These are phyloP conservation scores for Zoanthus sansibaricus DNA, from an alignment of 92 coral and sea anemone genomes.

Conservation along the genomic window DNA sequence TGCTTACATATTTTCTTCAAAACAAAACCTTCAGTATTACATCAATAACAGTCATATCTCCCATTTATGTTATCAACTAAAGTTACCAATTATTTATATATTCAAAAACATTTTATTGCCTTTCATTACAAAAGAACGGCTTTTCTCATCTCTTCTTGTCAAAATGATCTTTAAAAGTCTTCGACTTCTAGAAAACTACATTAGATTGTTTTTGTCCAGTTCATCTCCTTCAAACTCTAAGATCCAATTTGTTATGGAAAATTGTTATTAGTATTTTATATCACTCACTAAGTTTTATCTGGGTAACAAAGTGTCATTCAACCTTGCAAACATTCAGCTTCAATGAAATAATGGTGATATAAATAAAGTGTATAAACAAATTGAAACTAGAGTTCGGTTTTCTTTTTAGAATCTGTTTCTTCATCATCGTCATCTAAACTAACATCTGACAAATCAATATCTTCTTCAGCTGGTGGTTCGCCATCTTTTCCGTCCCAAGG, in stretches of 20 bases:
- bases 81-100: too few relatives aligned
- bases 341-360: not conserved
- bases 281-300: not conserved
- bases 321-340: not conserved
- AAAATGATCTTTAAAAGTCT: not conserved
- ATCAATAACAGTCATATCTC: too few relatives aligned
- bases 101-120: not conserved
- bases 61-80: too few relatives aligned
- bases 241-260: not conserved
- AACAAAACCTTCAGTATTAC: too few relatives aligned
- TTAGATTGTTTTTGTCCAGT: not conserved
- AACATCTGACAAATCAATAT: slow-evolving; percentile 90
- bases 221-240: not conserved
- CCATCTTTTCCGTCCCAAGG: slow-evolving; percentile 99
- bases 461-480: slow-evolving; percentile 90
- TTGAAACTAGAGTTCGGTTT: slow-evolving; percentile 70
- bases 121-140: not conserved
- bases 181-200: not conserved
- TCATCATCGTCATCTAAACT: slow-evolving; percentile 86
- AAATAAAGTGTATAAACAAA: not conserved
- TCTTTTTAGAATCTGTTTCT: slow-evolving; percentile 62
- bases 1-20: too few relatives aligned
- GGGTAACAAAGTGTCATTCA: not conserved
- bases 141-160: not conserved
- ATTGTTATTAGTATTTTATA: not conserved